These are phyloP conservation scores for Apocrypta bakeri DNA, from an alignment of 1,140 invertebrate species.

Conservation along the genomic window DNA sequence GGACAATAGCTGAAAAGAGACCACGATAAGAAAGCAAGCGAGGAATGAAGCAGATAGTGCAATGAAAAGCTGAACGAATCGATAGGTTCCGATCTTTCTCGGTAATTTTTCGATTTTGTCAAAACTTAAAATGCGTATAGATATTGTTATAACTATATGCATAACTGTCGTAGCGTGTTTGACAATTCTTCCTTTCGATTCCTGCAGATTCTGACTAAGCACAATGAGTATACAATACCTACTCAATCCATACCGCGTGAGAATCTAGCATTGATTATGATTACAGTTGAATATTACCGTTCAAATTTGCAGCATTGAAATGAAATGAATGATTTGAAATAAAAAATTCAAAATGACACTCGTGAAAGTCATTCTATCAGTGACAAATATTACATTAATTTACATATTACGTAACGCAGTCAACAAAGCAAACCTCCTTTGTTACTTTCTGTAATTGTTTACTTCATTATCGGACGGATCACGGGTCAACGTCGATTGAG, in stretches of 20 bases:
- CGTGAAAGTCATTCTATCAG: too few species aligned
- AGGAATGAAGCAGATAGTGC: background rate
- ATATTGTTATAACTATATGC: constrained; percentile 35
- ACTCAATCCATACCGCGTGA: too few species aligned
- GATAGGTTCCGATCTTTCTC: background rate
- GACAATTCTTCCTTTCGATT: background rate
- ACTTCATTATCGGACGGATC: background rate
- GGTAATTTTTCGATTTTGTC: constrained; percentile 17
- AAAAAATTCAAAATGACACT: too few species aligned
- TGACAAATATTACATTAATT: too few species aligned
- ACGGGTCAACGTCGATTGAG: background rate
- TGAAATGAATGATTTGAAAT: too few species aligned
- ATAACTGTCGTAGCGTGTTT: background rate
- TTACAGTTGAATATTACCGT: background rate
- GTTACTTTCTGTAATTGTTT: background rate
- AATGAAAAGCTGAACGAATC: constrained; percentile 14
- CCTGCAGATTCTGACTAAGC: too few species aligned
- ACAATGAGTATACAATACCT: too few species aligned
- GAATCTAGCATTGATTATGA: background rate
- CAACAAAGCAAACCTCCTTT: too few species aligned
- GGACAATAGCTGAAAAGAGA: background rate
- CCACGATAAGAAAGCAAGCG: background rate
- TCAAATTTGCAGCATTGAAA: background rate
- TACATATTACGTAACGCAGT: too few species aligned
- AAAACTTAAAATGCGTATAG: constrained; percentile 30